Evolutionary conservation across 2,888 invertebrate species (phyloP).

Genomic region (Anticlea derivata): DNA sequence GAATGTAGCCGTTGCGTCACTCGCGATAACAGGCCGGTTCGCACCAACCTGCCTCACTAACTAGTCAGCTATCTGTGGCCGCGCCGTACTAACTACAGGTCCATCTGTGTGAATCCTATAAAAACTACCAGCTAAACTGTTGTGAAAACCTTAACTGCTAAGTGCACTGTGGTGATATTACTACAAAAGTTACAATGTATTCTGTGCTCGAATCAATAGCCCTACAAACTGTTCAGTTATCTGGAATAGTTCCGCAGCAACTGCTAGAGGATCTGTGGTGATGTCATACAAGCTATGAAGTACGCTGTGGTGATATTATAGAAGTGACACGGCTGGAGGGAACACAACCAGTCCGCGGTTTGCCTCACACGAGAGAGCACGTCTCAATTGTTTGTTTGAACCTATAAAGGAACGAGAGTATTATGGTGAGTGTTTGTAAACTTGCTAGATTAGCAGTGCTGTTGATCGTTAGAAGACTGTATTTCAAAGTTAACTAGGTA

Average conservation of each 20-base stretch:
- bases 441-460: conserved; percentile 30
- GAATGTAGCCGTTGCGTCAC: conserved; percentile 17
- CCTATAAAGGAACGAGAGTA: conserved; percentile 28
- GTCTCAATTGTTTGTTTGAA: conserved; percentile 26
- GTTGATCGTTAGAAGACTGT: conserved; percentile 12
- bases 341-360: conserved; percentile 39
- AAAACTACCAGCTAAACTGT: conserved; percentile 3
- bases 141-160: neutral
- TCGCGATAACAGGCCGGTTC: conserved; percentile 7
- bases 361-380: conserved; percentile 36
- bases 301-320: conserved; percentile 19
- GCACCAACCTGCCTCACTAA: conserved; percentile 2
- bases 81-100: conserved; percentile 2
- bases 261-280: conserved; percentile 9
- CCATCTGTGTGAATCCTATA: neutral
- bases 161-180: conserved; percentile 1
- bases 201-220: conserved; percentile 1
- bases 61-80: conserved; percentile 3
- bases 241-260: conserved; percentile 6
- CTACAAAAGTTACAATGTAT: conserved; percentile 6
- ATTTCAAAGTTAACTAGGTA: conserved; percentile 10
- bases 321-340: conserved; percentile 20
- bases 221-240: conserved; percentile 2
- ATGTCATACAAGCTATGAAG: conserved; percentile 2
- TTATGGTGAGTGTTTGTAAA: conserved; percentile 58